These are phyloP conservation scores for Collichthys lucidus DNA, from an alignment of 2,113 vertebrate genomes.

Conservation along the genomic window DNA sequence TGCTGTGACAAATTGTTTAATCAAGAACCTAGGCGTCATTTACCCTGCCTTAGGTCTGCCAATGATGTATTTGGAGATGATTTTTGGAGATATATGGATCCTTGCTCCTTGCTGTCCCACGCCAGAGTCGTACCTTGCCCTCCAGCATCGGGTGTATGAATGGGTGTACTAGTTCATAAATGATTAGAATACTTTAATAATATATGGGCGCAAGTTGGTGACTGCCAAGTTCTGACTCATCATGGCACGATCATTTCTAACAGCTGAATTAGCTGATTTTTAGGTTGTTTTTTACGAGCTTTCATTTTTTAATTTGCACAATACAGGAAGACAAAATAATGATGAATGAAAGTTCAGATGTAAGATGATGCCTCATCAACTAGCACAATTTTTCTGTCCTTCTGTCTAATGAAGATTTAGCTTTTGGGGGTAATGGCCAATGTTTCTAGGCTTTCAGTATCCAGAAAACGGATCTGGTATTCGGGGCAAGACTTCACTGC, in stretches of 20 bases:
- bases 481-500: too few species aligned
- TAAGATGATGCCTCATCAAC: not conserved
- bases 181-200: slow-evolving; percentile 5
- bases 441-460: too few species aligned
- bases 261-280: not conserved
- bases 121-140: slow-evolving; percentile 16
- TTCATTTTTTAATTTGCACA: not conserved
- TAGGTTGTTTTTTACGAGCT: not conserved
- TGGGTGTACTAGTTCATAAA: slow-evolving; percentile 28
- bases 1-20: too few species aligned
- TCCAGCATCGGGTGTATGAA: slow-evolving; percentile 21
- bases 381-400: not conserved
- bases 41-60: too few species aligned
- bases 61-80: too few species aligned
- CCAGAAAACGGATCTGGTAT: too few species aligned
- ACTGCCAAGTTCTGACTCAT: slow-evolving; percentile 32
- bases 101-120: not conserved
- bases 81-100: not conserved
- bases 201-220: not conserved
- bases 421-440: too few species aligned
- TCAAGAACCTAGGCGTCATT: too few species aligned
- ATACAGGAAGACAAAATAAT: not conserved
- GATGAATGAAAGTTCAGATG: not conserved
- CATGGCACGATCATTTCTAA: slow-evolving; percentile 13
- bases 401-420: not conserved